Evolutionary conservation across 2,797 vertebrate genomes (phyloP).

Genomic region (Manis pentadactyla): DNA sequence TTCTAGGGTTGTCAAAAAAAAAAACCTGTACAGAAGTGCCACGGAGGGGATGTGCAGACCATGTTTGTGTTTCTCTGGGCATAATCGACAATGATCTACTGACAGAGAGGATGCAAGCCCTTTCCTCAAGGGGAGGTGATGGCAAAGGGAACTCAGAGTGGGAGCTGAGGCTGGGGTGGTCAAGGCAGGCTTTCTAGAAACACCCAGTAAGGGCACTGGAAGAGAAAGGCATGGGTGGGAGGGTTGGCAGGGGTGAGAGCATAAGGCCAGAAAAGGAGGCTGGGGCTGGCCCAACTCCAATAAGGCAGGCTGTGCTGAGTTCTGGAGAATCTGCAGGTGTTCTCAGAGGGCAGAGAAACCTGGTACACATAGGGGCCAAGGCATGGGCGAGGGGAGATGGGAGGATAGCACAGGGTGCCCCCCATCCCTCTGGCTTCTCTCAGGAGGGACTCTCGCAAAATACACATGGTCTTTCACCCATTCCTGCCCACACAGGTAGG

Average conservation of each 20-base stretch:
- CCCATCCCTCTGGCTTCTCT: not conserved
- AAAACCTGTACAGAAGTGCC: not conserved
- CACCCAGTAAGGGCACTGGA: fast-evolving
- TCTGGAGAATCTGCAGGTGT: not conserved
- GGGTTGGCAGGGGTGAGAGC: not conserved
- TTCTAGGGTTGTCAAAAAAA: not conserved
- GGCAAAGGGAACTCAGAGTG: fast-evolving
- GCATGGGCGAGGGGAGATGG: fast-evolving
- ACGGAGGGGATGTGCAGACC: not conserved
- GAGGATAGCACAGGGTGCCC: not conserved
- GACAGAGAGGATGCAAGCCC: not conserved
- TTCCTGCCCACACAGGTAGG: not conserved
- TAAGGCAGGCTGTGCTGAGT: not conserved
- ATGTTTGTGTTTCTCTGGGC: not conserved
- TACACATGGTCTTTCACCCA: not conserved
- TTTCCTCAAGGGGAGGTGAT: not conserved
- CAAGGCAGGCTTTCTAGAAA: not conserved
- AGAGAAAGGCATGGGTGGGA: not conserved
- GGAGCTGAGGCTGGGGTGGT: not conserved
- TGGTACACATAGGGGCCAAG: not conserved
- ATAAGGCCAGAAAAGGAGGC: not conserved
- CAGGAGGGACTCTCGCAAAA: not conserved
- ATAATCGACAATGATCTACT: not conserved
- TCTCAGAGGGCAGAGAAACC: not conserved
- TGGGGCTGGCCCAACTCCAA: no score